These are phyloP conservation scores for Epistrophe grossulariae DNA, from an alignment of 2,888 invertebrate species.

Conservation along the genomic window DNA sequence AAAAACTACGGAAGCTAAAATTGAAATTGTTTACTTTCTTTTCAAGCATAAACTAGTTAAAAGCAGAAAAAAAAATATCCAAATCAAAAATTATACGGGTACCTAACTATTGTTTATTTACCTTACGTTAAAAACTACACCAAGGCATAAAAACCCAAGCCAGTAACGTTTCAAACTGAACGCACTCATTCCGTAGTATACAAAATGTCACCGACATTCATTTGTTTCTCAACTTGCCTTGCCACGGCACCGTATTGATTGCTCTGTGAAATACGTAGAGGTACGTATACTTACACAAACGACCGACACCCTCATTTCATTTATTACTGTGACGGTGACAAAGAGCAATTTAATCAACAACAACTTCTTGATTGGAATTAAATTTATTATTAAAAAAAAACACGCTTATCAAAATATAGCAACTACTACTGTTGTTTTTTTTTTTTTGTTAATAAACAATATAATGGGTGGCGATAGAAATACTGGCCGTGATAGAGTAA, in stretches of 20 bases:
- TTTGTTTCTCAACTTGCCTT: conserved; percentile 14
- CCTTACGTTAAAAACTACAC: conserved; percentile 14
- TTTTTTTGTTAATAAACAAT: not conserved
- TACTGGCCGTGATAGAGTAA: not conserved
- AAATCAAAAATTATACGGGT: not conserved
- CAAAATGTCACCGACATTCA: conserved; percentile 36
- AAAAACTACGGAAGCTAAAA: too few species aligned
- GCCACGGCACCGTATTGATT: conserved; percentile 27
- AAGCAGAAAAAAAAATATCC: not conserved
- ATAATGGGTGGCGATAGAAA: conserved; percentile 1
- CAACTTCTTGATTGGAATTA: not conserved
- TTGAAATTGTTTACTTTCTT: too few species aligned
- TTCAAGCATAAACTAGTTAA: not conserved
- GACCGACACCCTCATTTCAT: conserved; percentile 3
- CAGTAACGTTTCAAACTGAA: conserved; percentile 34
- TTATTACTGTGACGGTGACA: conserved; percentile 12
- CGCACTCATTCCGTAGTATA: conserved; percentile 49
- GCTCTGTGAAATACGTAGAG: conserved; percentile 4
- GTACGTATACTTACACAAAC: not conserved
- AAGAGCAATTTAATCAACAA: conserved; percentile 12
- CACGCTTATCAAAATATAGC: not conserved
- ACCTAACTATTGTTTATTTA: not conserved
- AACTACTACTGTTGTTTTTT: not conserved
- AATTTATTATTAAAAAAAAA: not conserved
- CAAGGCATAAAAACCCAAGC: not conserved